Evolutionary conservation across 2,888 invertebrate genomes (phyloP), one percentile per base, ranked within the genome.

Genomic region (Eretmocerus hayati): DNA sequence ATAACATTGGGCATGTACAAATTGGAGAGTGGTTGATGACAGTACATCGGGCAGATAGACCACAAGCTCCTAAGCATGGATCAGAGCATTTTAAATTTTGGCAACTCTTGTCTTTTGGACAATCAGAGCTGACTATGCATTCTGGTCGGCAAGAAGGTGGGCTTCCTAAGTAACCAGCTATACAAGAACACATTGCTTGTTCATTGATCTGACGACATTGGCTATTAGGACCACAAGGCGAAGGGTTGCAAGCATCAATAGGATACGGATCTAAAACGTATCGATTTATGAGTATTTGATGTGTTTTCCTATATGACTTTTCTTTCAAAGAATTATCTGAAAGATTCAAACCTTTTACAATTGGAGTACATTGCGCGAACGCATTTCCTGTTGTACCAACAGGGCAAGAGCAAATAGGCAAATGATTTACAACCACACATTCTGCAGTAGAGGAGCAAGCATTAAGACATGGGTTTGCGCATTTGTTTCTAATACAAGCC

Each of bases 1-100:
- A 80, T 46, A 79, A 79, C 50, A 74, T 75, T 50, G 84, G 82
- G 63, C 92, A 92, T 57, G 81, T 84, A 65, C 92, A 92, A 42
- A 90, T 83, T 1, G 92, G 89, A 65, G 84, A 86, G 67, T 92
- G 92, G 64, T 89, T 87, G 54, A 88, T 81, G 2, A 87, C 83
- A 61, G 81, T 79, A 63, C 92, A 92, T 57, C 81, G 74, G 1
- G 92, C 86, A 42, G 80, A 79, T 56, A 83, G 76, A 51, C 90
- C 90, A 56, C 90, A 90, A 11, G 85, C 81, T 31, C 88, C 87
- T 16, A 80, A 79, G 59, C 90, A 91, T 31, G 90, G 89, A 62
- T 90, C 83, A 5, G 81, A 74, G 62, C 90, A 91, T 69, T 84
- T 88, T 54, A 83, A 81, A 63, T 85, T 85, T 4, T 84, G 79